Evolutionary conservation across 2,888 invertebrate species (phyloP).

Genomic region (Folsomia manolachei): DNA sequence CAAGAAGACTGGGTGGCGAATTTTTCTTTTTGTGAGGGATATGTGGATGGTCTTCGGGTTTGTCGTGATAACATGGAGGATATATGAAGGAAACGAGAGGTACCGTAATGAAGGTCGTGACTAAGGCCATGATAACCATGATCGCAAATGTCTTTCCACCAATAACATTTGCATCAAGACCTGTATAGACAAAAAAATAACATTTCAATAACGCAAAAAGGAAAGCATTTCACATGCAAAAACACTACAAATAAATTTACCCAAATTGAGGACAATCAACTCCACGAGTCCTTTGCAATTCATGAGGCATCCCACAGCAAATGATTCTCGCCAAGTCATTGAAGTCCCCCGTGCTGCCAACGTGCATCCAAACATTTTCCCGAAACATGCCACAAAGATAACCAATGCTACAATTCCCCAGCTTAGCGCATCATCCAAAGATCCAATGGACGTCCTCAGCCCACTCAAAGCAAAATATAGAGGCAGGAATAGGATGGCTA

Average conservation of each 20-base stretch:
- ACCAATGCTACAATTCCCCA: slow-evolving; percentile 35
- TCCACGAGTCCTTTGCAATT: slow-evolving; percentile 44
- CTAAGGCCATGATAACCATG: slow-evolving; percentile 45
- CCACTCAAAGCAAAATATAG: slow-evolving; percentile 39
- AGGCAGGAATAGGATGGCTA: slow-evolving; percentile 34
- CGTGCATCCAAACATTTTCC: slow-evolving; percentile 40
- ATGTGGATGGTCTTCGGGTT: too few species aligned
- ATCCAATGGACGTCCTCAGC: slow-evolving; percentile 33
- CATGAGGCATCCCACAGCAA: slow-evolving; percentile 39
- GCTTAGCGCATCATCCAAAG: slow-evolving; percentile 28
- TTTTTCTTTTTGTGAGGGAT: too few species aligned
- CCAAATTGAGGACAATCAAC: slow-evolving; percentile 41
- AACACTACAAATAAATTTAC: too few species aligned
- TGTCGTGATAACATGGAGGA: slow-evolving; percentile 32
- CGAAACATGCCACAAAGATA: slow-evolving; percentile 35
- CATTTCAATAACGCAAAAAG: too few species aligned
- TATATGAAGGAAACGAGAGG: slow-evolving; percentile 34
- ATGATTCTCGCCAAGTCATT: slow-evolving; percentile 34
- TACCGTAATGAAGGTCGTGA: slow-evolving; percentile 39
- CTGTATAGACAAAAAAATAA: neutral
- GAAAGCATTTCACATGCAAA: too few species aligned
- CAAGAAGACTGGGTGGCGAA: slow-evolving; percentile 16
- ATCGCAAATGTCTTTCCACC: slow-evolving; percentile 38
- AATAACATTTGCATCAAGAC: slow-evolving; percentile 27
- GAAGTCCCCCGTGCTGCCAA: slow-evolving; percentile 31